Conservation (phyloP, 2,113 vertebrate species). For the Xyrauchen texanus region DNA sequence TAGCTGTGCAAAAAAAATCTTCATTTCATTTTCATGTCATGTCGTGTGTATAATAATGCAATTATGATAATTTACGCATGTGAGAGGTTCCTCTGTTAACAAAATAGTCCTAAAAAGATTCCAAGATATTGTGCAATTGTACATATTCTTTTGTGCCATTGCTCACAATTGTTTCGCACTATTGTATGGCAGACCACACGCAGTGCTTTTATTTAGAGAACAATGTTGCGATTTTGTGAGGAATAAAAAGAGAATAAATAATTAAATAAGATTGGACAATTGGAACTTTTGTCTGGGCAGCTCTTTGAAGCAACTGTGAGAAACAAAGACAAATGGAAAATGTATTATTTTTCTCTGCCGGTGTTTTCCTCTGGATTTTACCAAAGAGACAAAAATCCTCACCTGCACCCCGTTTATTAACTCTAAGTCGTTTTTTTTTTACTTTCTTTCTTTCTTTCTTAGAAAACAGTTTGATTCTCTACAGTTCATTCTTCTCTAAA, state of each 20-base stretch:
- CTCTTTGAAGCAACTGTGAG: slow-evolving; percentile 10
- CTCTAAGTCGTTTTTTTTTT: slow-evolving; percentile 36
- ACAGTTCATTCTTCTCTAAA: too few species aligned
- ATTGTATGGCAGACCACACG: too few species aligned
- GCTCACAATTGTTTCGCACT: neutral
- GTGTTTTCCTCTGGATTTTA: neutral
- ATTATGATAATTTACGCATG: neutral
- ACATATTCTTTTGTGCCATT: neutral
- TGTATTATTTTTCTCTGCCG: too few species aligned
- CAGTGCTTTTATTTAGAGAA: slow-evolving; percentile 15
- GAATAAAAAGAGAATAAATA: slow-evolving; percentile 39
- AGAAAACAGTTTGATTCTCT: neutral
- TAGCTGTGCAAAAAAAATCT: too few species aligned
- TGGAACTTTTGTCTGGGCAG: slow-evolving; percentile 8
- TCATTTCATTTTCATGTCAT: neutral
- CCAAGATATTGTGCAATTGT: neutral
- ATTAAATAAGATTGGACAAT: slow-evolving; percentile 18
- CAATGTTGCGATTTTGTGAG: slow-evolving; percentile 28
- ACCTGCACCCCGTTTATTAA: neutral
- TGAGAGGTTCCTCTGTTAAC: neutral
- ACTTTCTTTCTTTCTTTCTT: too few species aligned
- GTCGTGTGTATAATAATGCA: neutral
- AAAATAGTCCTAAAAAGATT: neutral
- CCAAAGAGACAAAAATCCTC: slow-evolving; percentile 23
- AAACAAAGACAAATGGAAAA: slow-evolving; percentile 2